Evolutionary conservation across 2,888 invertebrate genomes (phyloP).

Genomic region (Ectobius pallidus): DNA sequence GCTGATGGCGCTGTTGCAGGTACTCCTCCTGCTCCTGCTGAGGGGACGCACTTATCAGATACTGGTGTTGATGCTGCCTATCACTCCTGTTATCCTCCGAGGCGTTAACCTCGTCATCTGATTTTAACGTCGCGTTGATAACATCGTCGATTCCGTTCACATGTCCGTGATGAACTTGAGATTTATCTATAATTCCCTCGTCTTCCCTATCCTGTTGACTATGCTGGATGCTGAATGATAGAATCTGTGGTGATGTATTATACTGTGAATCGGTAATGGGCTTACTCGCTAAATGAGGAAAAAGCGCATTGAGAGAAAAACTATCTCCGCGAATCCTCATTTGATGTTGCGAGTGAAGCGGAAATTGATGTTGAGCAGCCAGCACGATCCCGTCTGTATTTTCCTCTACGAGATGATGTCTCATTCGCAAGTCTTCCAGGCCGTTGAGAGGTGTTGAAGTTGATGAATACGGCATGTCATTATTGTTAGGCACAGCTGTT

Average conservation of each 20-base stretch:
- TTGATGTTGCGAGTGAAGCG: background rate
- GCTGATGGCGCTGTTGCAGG: background rate
- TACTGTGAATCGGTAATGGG: background rate
- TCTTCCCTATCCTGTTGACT: background rate
- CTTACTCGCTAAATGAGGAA: conserved; percentile 5
- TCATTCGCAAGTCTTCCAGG: conserved; percentile 8
- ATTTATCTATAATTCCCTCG: background rate
- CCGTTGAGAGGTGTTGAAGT: background rate
- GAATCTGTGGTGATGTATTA: background rate
- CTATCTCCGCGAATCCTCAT: conserved; percentile 1
- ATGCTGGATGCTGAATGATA: background rate
- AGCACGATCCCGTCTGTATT: background rate
- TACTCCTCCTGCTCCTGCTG: conserved; percentile 9
- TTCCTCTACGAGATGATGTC: background rate
- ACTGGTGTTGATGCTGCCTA: background rate
- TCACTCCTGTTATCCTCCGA: background rate
- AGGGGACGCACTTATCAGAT: background rate
- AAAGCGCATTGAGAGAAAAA: background rate
- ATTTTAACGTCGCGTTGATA: background rate
- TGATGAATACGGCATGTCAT: conserved; percentile 15
- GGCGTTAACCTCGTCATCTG: background rate
- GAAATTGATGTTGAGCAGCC: background rate
- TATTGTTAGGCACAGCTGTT: background rate
- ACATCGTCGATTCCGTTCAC: conserved; percentile 13
- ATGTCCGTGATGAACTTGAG: background rate